Evolutionary conservation across 2,797 vertebrate species (phyloP).

Genomic region (Lagorchestes hirsutus): DNA sequence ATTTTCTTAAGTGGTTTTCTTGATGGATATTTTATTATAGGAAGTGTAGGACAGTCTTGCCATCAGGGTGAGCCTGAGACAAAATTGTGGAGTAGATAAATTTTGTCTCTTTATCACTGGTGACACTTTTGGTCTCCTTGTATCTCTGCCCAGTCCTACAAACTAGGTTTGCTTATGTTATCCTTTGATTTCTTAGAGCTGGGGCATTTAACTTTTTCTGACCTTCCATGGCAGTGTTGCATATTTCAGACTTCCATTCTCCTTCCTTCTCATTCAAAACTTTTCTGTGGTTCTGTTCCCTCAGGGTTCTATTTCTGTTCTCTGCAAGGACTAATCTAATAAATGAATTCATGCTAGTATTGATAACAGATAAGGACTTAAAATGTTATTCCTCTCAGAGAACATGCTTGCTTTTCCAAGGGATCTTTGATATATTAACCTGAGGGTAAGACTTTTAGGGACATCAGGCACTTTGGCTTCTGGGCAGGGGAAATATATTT

Average conservation of each 20-base stretch:
- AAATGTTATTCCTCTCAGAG: background rate
- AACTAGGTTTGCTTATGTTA: background rate
- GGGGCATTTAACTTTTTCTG: background rate
- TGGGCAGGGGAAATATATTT: background rate
- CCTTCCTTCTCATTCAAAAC: background rate
- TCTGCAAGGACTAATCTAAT: background rate
- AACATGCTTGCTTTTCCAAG: background rate
- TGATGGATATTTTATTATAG: constrained; percentile 79
- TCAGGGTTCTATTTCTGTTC: background rate
- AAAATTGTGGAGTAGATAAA: constrained; percentile 56
- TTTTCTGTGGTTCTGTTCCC: background rate
- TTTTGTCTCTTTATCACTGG: constrained; percentile 55
- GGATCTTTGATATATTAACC: background rate
- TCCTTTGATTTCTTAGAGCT: background rate
- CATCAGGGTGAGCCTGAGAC: constrained; percentile 63
- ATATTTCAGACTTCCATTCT: background rate
- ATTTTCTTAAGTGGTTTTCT: constrained; percentile 77
- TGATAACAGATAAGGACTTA: background rate
- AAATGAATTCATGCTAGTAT: background rate
- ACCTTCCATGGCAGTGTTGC: background rate
- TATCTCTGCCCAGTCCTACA: background rate
- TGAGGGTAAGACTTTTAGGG: background rate
- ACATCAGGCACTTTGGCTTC: background rate
- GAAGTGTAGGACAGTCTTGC: constrained; percentile 54
- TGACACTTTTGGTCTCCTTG: constrained; percentile 40